Evolutionary conservation across 2,888 invertebrate genomes (phyloP).

Genomic region (Anoncus sp.): DNA sequence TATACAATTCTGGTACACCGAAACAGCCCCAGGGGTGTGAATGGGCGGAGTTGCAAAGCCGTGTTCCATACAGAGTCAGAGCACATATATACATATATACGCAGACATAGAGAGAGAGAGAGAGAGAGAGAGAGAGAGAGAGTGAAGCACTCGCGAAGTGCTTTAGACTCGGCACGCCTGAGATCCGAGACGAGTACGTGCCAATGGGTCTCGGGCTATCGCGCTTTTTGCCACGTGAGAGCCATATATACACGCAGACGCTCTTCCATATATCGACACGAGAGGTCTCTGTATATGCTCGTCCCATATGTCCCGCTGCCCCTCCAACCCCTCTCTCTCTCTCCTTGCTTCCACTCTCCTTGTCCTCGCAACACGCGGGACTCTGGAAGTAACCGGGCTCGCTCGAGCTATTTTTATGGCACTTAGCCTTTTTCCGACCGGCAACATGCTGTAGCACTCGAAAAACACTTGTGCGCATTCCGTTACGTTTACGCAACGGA

Average conservation of each 20-base stretch:
- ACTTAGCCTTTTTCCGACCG: constrained; percentile 78
- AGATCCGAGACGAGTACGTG: constrained; percentile 66
- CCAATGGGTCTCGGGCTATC: constrained; percentile 72
- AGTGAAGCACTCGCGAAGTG: constrained; percentile 54
- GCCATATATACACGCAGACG: constrained; percentile 26
- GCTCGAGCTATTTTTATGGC: constrained; percentile 69
- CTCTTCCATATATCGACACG: constrained; percentile 33
- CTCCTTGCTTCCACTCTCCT: too few species aligned
- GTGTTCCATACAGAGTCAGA: constrained; percentile 25
- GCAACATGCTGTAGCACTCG: constrained; percentile 82
- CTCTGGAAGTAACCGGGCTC: constrained; percentile 66
- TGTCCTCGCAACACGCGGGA: constrained; percentile 25
- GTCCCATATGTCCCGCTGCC: constrained; percentile 36
- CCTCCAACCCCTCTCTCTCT: too few species aligned
- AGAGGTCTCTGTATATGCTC: constrained; percentile 34
- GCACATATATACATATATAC: constrained; percentile 26
- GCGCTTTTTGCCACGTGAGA: constrained; percentile 50
- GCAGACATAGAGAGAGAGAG: too few species aligned
- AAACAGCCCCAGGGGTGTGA: constrained; percentile 36
- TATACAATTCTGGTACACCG: constrained; percentile 36
- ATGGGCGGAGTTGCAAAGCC: constrained; percentile 32
- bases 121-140: too few species aligned
- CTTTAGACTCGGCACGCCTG: constrained; percentile 53
- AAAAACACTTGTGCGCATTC: constrained; percentile 82
- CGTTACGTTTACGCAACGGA: constrained; percentile 80